phyloP scores from a whole-genome alignment of 2,797 vertebrate species.

The Eulemur mongoz region DNA sequence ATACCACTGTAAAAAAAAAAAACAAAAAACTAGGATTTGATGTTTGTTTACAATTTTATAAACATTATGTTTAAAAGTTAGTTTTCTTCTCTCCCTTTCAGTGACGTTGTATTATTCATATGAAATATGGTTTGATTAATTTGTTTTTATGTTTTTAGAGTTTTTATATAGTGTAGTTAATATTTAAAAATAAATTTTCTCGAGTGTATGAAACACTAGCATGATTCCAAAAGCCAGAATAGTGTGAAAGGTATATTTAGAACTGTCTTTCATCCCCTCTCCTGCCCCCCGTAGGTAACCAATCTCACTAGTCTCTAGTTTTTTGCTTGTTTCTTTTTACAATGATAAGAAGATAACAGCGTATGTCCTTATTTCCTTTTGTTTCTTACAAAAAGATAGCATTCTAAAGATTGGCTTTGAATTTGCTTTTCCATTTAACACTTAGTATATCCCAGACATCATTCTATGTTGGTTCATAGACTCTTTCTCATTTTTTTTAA shows the following conservation, averaged over 20 bases:
- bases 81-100: neutral
- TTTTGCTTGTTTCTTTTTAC: neutral
- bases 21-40: neutral
- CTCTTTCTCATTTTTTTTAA: neutral
- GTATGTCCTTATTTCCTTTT: neutral
- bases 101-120: neutral
- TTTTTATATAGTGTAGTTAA: neutral
- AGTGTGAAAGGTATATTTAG: neutral
- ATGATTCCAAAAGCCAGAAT: neutral
- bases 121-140: neutral
- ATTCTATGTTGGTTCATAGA: neutral
- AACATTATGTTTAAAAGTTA: neutral
- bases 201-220: neutral
- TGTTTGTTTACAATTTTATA: neutral
- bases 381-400: neutral
- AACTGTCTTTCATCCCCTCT: neutral
- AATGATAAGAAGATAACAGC: neutral
- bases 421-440: neutral
- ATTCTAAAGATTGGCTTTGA: neutral
- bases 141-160: neutral
- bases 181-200: neutral
- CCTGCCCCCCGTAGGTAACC: neutral
- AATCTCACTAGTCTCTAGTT: neutral
- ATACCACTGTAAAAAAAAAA: neutral
- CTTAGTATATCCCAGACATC: neutral